Percentiles rank a stretch among this genome's conserved stretches.
These are phyloP conservation scores for Cataglyphis livida DNA, from an alignment of 2,888 invertebrate genomes.

Conservation along the genomic window DNA sequence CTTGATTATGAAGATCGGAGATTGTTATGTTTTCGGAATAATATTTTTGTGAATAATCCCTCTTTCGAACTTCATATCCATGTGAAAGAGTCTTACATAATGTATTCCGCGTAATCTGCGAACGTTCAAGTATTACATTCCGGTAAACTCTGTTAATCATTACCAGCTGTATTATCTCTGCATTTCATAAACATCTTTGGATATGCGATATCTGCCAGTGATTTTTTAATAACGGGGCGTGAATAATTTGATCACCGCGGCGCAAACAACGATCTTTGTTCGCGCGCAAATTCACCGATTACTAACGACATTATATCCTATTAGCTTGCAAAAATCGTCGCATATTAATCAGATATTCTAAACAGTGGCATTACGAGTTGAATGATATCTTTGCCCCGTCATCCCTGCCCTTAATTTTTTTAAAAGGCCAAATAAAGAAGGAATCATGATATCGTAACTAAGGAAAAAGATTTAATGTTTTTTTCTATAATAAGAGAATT, in stretches of 20 bases:
- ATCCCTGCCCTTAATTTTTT: not conserved
- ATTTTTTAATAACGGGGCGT: slow-evolving; percentile 14
- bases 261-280: slow-evolving; percentile 17
- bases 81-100: slow-evolving; percentile 20
- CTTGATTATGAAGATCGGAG: not conserved
- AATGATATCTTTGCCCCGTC: not conserved
- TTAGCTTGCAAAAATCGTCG: not conserved
- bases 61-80: not conserved
- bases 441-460: not conserved
- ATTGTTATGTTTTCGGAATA: not conserved
- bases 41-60: not conserved
- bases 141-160: not conserved
- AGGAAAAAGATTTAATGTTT: not conserved
- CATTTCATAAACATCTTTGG: slow-evolving; percentile 18
- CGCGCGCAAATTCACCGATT: not conserved
- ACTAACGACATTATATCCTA: not conserved
- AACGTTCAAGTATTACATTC: not conserved
- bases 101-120: not conserved
- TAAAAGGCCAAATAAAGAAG: not conserved
- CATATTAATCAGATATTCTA: not conserved
- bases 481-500: not conserved
- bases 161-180: slow-evolving; percentile 12
- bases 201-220: slow-evolving; percentile 13
- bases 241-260: slow-evolving; percentile 18
- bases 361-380: not conserved